Conservation (phyloP, 2,888 invertebrate species). For the Xanthorhoe designata region DNA sequence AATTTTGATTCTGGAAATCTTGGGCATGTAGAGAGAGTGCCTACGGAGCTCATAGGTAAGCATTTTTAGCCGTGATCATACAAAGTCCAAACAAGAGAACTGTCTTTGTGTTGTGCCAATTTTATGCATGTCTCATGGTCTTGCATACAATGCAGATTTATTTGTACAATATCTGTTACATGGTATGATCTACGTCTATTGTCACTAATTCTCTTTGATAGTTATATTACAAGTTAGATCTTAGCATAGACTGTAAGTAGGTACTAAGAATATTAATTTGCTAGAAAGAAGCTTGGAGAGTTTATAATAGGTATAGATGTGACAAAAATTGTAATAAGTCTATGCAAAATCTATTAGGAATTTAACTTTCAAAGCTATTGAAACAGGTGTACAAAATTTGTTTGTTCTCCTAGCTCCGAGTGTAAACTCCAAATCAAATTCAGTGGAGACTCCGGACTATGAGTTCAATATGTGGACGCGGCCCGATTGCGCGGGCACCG, state of each 20-base stretch:
- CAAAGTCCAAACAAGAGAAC: conserved; percentile 35
- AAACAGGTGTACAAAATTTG: conserved; percentile 23
- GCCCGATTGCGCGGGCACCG: conserved; percentile 94
- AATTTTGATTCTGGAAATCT: conserved; percentile 97
- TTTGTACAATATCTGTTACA: not conserved
- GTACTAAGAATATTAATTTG: not conserved
- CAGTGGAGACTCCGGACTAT: conserved; percentile 87
- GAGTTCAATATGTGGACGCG: conserved; percentile 96
- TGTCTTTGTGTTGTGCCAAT: conserved; percentile 53
- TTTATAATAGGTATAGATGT: too few relatives aligned
- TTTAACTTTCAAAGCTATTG: conserved; percentile 22
- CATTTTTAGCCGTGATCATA: conserved; percentile 36
- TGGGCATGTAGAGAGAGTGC: conserved; percentile 91
- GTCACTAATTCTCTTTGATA: not conserved
- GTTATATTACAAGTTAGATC: not conserved
- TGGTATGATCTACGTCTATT: not conserved
- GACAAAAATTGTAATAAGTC: too few relatives aligned
- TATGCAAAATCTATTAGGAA: not conserved
- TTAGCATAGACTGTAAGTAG: not conserved
- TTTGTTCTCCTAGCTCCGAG: conserved; percentile 60
- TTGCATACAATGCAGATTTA: conserved; percentile 35
- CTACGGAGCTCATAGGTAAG: conserved; percentile 86
- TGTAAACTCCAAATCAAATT: conserved; percentile 68
- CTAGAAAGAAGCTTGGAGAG: not conserved
- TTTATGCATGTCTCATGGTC: conserved; percentile 50